Evolutionary conservation across 2,888 invertebrate genomes (phyloP).

Genomic region (Caenorhabditis macrosperma): DNA sequence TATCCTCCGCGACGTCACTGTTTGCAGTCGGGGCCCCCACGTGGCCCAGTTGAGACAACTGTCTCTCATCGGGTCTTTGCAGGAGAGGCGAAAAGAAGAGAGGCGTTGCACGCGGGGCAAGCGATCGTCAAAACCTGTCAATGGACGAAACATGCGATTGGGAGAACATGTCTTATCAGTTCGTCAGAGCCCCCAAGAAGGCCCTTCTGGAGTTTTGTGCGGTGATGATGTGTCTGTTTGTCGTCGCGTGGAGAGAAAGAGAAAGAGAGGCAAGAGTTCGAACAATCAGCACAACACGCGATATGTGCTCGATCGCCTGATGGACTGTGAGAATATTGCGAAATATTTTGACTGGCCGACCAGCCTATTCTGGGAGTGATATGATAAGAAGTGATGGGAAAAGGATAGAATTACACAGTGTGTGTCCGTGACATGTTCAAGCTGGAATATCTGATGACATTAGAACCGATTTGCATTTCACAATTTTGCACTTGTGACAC

Average conservation of each 20-base stretch:
- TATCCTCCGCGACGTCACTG: conserved; percentile 44
- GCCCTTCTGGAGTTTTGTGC: conserved; percentile 15
- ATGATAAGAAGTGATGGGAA: conserved; percentile 18
- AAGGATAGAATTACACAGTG: neutral
- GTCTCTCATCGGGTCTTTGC: conserved; percentile 40
- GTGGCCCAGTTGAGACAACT: conserved; percentile 56
- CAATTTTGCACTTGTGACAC: too few species aligned
- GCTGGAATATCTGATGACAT: too few species aligned
- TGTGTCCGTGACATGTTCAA: neutral
- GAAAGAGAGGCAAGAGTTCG: too few species aligned
- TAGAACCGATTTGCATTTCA: too few species aligned
- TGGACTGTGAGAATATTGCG: conserved; percentile 40
- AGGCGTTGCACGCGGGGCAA: conserved; percentile 36
- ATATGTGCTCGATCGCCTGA: conserved; percentile 51
- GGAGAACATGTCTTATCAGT: conserved; percentile 55
- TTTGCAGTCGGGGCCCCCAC: conserved; percentile 56
- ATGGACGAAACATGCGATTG: conserved; percentile 4
- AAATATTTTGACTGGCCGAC: neutral
- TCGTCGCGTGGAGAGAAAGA: conserved; percentile 10
- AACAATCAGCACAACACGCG: conserved; percentile 36
- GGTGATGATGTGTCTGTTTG: conserved; percentile 35
- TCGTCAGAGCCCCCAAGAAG: conserved; percentile 12
- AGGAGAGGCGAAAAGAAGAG: conserved; percentile 1
- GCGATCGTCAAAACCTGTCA: conserved; percentile 46
- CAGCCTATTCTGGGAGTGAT: neutral